Conservation (phyloP, 1,140 invertebrate genomes). For the Yoshiicerus persimilis region DNA sequence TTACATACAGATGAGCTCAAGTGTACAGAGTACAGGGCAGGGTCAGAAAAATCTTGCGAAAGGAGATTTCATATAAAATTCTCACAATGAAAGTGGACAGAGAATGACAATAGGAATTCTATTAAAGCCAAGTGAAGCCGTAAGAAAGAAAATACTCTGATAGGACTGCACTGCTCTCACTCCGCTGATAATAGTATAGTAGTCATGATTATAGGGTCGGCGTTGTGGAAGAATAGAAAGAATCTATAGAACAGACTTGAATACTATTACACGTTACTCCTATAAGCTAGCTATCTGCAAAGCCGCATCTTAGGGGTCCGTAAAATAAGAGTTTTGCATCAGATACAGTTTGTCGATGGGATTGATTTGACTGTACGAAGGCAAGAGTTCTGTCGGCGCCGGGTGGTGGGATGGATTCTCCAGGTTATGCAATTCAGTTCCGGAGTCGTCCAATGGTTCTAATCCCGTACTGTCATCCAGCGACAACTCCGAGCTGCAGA, state of each 20-base stretch:
- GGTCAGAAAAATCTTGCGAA: neutral
- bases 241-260: neutral
- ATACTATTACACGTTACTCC: neutral
- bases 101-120: neutral
- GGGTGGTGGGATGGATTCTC: constrained; percentile 48
- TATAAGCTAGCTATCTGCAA: neutral
- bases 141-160: neutral
- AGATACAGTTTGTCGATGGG: constrained; percentile 97
- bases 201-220: neutral
- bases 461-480: constrained; percentile 78
- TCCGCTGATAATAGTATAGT: neutral
- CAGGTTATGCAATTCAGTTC: constrained; percentile 73
- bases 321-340: constrained; percentile 95
- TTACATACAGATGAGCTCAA: neutral
- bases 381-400: constrained; percentile 58
- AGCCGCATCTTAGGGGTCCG: constrained; percentile 52
- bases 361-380: constrained; percentile 70
- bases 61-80: neutral
- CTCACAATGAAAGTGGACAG: neutral
- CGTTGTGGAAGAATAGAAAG: neutral
- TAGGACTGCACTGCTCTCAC: neutral
- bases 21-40: no score
- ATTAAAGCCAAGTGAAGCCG: neutral
- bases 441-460: constrained; percentile 73
- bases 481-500: constrained; percentile 85